A percentile compares a stretch with the other conserved stretches of the same genome.
Conservation (phyloP, 92 coral and sea anemone species). For the Porites divaricata region DNA sequence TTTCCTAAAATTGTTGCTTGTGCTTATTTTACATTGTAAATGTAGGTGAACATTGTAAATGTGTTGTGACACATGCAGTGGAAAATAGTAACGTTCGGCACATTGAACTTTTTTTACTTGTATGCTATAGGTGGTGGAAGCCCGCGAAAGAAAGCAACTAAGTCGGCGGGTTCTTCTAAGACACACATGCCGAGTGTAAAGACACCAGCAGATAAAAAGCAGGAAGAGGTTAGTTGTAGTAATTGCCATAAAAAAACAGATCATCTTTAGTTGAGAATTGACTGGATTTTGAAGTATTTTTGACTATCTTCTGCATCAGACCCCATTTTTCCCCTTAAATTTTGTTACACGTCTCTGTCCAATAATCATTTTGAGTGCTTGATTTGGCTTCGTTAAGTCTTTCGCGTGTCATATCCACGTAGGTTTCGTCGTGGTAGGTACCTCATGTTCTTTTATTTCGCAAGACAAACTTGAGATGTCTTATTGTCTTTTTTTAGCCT, state of each 20-base stretch:
- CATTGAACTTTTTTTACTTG: background rate
- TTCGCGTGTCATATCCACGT: no score
- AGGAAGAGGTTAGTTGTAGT: conserved; percentile 56
- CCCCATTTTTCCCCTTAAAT: no score
- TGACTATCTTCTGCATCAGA: no score
- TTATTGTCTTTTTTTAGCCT: conserved; percentile 35
- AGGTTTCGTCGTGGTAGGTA: background rate
- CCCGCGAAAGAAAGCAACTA: conserved; percentile 85
- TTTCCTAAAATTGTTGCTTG: no score
- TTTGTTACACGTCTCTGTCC: no score
- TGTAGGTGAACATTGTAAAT: no score
- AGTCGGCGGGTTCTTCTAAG: conserved; percentile 88
- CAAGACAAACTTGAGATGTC: background rate
- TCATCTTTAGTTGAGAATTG: no score
- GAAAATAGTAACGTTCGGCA: background rate
- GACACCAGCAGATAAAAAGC: conserved; percentile 68
- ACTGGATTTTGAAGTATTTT: no score
- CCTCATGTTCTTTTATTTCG: background rate
- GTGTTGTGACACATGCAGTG: background rate
- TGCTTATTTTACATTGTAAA: no score
- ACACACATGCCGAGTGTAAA: conserved; percentile 91
- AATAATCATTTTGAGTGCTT: no score
- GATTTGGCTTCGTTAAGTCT: no score
- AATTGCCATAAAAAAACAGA: no score
- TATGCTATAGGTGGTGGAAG: conserved; percentile 72